Base-by-base conservation (phyloP, 2,797 vertebrate genomes). In the Halcyon badia region DNA sequence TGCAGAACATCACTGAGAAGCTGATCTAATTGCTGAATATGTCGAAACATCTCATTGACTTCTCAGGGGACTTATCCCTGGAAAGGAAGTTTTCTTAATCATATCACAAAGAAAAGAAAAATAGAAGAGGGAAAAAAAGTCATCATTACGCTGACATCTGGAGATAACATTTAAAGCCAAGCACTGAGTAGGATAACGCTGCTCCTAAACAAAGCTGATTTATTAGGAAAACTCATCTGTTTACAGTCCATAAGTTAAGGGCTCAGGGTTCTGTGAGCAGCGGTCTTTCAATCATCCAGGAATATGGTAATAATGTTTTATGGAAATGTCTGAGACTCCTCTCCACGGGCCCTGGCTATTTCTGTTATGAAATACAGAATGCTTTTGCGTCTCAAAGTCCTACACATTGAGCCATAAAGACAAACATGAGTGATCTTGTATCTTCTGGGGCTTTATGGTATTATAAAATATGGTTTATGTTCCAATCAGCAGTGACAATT, bases 391-490 rank as follows among this genome's bases (percentile, higher is more conserved):
- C 92, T 68, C 60, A 0, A 97, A 96, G 96, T 96, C 92, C 94
- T 96, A 92, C 94, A 90, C 94, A 83, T 82, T 52, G 94, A 97
- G 94, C 94, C 83, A 95, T 97, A 97, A 97, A 97, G 97, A 94
- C 97, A 97, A 97, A 97, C 94, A 96, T 97, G 92, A 97, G 94
- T 96, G 97, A 97, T 96, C 91, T 96, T 97, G 96, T 92, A 93
- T 96, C 95, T 97, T 97, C 91, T 95, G 95, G 87, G 94, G 71
- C 92, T 98, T 97, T 98, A 97, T 96, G 92, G 93, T 52, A 46
- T 97, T 97, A 89, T 97, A 97, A 97, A 97, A 97, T 92, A 97
- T 92, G 94, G 89, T 97, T 97, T 97, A 97, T 97, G 94, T 96
- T 96, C 94, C 96, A 97, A 98, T 97, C 97, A 97, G 90, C 75